Evolutionary conservation across 2,888 invertebrate species (phyloP).

Genomic region (Stenodera caucasica): DNA sequence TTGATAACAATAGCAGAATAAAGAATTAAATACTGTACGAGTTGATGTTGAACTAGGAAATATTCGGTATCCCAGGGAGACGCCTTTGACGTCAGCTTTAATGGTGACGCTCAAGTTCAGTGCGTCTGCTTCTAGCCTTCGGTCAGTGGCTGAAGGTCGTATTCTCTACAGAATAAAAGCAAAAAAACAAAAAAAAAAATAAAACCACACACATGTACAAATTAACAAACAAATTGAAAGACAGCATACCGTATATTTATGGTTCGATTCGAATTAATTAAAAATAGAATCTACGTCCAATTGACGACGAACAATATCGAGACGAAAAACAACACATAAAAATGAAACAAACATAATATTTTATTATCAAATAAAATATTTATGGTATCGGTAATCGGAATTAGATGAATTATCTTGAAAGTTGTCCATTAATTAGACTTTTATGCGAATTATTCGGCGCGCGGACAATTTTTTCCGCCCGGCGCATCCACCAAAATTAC

Average conservation of each 20-base stretch:
- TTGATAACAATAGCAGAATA: neutral
- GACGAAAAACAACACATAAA: no score
- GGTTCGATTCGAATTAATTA: neutral
- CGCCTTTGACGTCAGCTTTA: constrained; percentile 1
- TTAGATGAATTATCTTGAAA: no score
- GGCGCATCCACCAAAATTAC: neutral
- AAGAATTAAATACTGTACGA: neutral
- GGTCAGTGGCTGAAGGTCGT: neutral
- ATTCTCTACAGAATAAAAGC: neutral
- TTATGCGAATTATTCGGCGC: no score
- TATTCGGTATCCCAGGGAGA: constrained; percentile 5
- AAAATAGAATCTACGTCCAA: no score
- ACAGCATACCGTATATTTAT: neutral
- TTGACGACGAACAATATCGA: no score
- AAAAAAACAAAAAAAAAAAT: neutral
- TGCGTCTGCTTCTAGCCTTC: constrained; percentile 1
- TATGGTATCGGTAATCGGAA: no score
- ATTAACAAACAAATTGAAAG: neutral
- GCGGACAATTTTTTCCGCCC: neutral
- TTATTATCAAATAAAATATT: no score
- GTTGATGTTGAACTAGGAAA: neutral
- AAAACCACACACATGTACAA: neutral
- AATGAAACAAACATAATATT: no score
- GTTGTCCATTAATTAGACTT: no score
- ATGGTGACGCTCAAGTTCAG: neutral